Evolutionary conservation across 2,113 vertebrate genomes (phyloP).

Genomic region (Oplegnathus fasciatus): DNA sequence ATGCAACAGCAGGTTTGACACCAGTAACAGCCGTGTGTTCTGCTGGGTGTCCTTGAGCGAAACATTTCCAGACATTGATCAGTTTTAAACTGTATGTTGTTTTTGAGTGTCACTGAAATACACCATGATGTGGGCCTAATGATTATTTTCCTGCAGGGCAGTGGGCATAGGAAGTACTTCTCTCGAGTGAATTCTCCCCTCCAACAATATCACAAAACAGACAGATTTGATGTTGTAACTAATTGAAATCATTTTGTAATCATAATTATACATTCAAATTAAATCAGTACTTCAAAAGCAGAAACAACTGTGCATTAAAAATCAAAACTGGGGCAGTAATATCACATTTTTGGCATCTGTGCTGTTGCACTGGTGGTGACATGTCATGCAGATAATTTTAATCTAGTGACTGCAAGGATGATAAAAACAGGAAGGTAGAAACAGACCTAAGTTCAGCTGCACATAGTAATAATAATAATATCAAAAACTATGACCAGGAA

Average conservation of each 20-base stretch:
- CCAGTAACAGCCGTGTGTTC: slow-evolving; percentile 27
- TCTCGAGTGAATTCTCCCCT: neutral
- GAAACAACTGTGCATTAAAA: slow-evolving; percentile 27
- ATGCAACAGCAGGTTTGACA: slow-evolving; percentile 53
- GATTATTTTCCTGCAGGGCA: slow-evolving; percentile 16
- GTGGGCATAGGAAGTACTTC: neutral
- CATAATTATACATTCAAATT: neutral
- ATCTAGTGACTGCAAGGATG: neutral
- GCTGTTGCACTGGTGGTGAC: slow-evolving; percentile 21
- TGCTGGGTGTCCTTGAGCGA: slow-evolving; percentile 28
- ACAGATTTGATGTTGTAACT: slow-evolving; percentile 6
- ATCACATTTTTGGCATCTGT: slow-evolving; percentile 24
- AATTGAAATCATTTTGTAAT: neutral
- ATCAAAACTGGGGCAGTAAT: neutral
- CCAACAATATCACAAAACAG: neutral
- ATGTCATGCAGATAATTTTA: neutral
- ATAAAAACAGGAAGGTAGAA: slow-evolving; percentile 16
- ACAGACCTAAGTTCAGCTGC: slow-evolving; percentile 14
- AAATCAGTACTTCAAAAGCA: slow-evolving; percentile 9
- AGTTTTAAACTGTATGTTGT: neutral
- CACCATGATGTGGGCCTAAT: neutral
- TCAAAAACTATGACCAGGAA: neutral
- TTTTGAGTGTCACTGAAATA: slow-evolving; percentile 17
- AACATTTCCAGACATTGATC: slow-evolving; percentile 28
- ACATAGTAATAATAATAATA: neutral